phyloP scores from a whole-genome alignment of 2,797 vertebrate genomes.

The Miichthys miiuy region DNA sequence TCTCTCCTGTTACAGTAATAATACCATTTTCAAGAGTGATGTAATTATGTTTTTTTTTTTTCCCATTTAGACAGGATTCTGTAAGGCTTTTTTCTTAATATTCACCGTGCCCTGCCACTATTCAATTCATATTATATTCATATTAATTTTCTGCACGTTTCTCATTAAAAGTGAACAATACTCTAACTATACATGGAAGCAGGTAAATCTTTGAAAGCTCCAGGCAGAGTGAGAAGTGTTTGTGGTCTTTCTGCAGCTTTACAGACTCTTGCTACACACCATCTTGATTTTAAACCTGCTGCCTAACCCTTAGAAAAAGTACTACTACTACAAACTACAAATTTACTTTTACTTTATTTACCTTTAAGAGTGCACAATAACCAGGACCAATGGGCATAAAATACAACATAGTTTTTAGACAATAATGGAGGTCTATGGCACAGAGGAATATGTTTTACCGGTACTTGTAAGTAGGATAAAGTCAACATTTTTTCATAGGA shows the following conservation, averaged over 20 bases:
- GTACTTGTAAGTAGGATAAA: background rate
- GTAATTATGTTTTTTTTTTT: background rate
- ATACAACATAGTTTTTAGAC: background rate
- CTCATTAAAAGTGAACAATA: slow-evolving; percentile 13
- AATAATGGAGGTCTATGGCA: background rate
- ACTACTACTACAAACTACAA: too few relatives aligned
- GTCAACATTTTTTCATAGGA: slow-evolving; percentile 4
- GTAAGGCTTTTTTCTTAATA: background rate
- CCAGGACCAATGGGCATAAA: too few relatives aligned
- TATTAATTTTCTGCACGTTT: background rate
- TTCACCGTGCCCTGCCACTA: background rate
- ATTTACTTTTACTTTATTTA: too few relatives aligned
- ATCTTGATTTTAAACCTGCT: background rate
- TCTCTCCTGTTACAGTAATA: slow-evolving; percentile 14
- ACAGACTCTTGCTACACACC: background rate
- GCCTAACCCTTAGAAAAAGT: background rate
- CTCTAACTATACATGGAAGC: background rate
- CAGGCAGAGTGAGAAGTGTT: background rate
- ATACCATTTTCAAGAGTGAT: slow-evolving; percentile 5
- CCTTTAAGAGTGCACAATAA: too few relatives aligned
- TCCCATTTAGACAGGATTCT: background rate
- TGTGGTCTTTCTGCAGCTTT: slow-evolving; percentile 2
- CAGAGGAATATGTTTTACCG: background rate
- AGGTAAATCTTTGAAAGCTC: background rate
- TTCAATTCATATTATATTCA: background rate